phyloP scores from a whole-genome alignment of 2,888 invertebrate genomes.

The Pachydiplax longipennis region DNA sequence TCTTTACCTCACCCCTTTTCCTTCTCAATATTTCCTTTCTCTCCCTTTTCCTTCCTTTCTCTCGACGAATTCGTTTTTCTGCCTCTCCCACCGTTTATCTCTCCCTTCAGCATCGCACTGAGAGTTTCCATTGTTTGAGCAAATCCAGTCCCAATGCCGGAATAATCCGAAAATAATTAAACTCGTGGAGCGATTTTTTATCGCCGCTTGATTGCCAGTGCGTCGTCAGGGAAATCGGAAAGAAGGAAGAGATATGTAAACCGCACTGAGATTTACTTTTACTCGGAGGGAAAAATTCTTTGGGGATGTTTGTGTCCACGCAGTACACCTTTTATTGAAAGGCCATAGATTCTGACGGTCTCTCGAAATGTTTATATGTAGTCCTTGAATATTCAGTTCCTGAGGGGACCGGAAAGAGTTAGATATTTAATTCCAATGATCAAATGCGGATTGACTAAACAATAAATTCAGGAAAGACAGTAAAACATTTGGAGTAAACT shows the following conservation, averaged over 20 bases:
- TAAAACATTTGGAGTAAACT: no score
- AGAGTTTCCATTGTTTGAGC: not conserved
- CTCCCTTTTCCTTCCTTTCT: not conserved
- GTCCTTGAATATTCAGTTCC: no score
- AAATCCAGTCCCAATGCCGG: constrained; percentile 16
- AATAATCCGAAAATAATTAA: constrained; percentile 44
- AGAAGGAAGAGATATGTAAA: not conserved
- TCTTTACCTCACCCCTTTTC: not conserved
- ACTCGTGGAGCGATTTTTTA: constrained; percentile 7
- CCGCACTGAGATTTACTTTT: not conserved
- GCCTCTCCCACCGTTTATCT: not conserved
- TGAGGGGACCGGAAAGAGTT: no score
- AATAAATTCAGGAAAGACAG: no score
- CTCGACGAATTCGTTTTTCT: not conserved
- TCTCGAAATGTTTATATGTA: no score
- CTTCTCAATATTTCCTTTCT: not conserved
- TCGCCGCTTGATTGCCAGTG: constrained; percentile 20
- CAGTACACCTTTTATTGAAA: not conserved
- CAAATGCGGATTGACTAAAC: no score
- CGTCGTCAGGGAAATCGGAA: constrained; percentile 1
- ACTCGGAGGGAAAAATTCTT: not conserved
- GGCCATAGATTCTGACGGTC: not conserved
- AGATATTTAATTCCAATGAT: no score
- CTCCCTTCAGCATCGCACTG: not conserved
- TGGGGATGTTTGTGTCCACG: not conserved